phyloP scores from a whole-genome alignment of 2,888 invertebrate genomes.

The Callimorpha dominula region DNA sequence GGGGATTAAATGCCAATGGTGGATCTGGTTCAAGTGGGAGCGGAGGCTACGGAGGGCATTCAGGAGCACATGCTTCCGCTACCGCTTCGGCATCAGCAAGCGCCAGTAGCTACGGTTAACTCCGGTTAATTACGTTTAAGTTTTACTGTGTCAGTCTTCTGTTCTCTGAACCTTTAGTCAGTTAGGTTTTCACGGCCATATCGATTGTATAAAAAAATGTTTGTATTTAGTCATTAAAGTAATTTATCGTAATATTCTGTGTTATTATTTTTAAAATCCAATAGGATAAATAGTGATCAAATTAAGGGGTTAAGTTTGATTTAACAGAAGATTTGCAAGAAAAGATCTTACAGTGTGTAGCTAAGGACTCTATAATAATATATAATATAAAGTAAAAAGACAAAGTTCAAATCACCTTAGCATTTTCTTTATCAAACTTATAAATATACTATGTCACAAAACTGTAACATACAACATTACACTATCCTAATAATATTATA shows the following conservation, averaged over 20 bases:
- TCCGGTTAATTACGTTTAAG: slow-evolving; percentile 14
- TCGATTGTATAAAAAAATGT: slow-evolving; percentile 39
- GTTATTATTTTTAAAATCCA: slow-evolving; percentile 14
- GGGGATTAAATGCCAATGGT: slow-evolving; percentile 5
- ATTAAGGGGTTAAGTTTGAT: too few species aligned
- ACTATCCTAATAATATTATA: too few species aligned
- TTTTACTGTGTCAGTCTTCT: background rate
- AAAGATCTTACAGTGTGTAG: too few species aligned
- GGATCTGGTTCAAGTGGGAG: slow-evolving; percentile 28
- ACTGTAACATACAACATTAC: too few species aligned
- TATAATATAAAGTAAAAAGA: too few species aligned
- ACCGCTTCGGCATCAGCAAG: slow-evolving; percentile 70
- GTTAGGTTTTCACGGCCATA: slow-evolving; percentile 46
- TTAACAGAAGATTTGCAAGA: too few species aligned
- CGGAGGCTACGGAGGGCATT: slow-evolving; percentile 54
- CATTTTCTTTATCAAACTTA: too few species aligned
- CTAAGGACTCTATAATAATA: too few species aligned
- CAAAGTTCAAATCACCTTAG: too few species aligned
- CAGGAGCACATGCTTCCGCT: slow-evolving; percentile 64
- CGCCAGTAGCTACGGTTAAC: slow-evolving; percentile 68
- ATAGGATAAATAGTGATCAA: background rate
- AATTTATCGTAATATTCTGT: slow-evolving; percentile 40
- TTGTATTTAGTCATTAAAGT: slow-evolving; percentile 51
- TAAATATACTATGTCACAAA: too few species aligned
- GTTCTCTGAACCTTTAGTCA: slow-evolving; percentile 42